Evolutionary conservation across 1,140 invertebrate genomes (phyloP).

Genomic region (Eriocheir sinensis): DNA sequence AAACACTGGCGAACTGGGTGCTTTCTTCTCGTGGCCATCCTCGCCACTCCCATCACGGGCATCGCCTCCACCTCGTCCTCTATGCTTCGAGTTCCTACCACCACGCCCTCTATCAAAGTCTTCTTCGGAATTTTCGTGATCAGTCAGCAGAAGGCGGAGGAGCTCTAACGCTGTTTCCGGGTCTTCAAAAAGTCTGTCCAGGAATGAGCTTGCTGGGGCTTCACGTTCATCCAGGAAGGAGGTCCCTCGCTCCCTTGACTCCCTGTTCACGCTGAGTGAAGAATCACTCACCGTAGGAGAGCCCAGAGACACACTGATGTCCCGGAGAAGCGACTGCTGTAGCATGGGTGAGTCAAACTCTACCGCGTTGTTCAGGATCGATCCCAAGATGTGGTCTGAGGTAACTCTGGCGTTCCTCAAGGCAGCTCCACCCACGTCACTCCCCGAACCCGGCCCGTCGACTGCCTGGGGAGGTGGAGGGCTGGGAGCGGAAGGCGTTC

Average conservation of each 20-base stretch:
- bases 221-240: background rate
- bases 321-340: background rate
- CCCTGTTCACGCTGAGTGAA: background rate
- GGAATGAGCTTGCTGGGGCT: background rate
- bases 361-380: background rate
- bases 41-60: background rate
- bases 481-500: background rate
- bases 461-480: background rate
- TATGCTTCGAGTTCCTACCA: background rate
- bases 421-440: background rate
- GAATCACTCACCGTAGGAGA: background rate
- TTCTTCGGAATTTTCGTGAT: too few relatives aligned
- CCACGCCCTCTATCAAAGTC: background rate
- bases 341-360: background rate
- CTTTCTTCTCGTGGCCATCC: background rate
- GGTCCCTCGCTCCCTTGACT: background rate
- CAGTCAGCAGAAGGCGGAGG: too few relatives aligned
- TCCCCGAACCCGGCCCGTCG: background rate
- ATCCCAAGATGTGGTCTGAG: background rate
- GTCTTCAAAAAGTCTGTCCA: background rate
- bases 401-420: background rate
- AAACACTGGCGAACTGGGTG: background rate
- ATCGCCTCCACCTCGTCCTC: background rate
- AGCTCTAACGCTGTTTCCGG: background rate
- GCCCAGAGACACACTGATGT: background rate